Conservation (phyloP, 92 coral and sea anemone species). For the Bergia puertoricense region DNA sequence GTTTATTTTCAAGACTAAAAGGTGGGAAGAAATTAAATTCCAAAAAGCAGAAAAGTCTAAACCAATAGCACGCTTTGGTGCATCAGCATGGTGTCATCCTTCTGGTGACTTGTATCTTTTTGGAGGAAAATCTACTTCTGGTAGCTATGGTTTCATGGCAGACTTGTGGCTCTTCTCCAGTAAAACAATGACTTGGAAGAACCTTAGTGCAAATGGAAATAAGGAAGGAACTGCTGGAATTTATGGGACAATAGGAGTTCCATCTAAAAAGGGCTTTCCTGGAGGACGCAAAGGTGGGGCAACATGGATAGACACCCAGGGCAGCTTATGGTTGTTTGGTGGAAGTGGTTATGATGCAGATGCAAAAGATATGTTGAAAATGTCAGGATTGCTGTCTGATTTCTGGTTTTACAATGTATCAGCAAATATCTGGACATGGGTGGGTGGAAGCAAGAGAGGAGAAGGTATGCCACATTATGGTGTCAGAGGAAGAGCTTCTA, state of each 20-base stretch:
- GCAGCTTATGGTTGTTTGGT: conserved; percentile 84
- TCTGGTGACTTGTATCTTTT: conserved; percentile 74
- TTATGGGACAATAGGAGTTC: conserved; percentile 50
- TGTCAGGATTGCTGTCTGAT: conserved; percentile 73
- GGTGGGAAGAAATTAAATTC: conserved; percentile 56
- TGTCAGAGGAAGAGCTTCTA: conserved; percentile 47
- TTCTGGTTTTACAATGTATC: conserved; percentile 73
- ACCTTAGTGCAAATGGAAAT: conserved; percentile 40
- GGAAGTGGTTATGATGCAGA: conserved; percentile 81
- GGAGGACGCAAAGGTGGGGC: conserved; percentile 77
- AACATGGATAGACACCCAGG: conserved; percentile 65
- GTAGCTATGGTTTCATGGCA: conserved; percentile 43
- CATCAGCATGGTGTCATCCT: conserved; percentile 70
- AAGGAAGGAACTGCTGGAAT: conserved; percentile 52
- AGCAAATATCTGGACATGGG: conserved; percentile 63
- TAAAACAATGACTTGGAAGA: conserved; percentile 49
- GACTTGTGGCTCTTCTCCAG: conserved; percentile 73
- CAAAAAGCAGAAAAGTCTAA: background rate
- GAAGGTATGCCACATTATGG: conserved; percentile 65
- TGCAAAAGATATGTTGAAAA: conserved; percentile 34
- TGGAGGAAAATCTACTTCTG: conserved; percentile 66
- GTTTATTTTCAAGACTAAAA: conserved; percentile 53
- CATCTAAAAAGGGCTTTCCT: conserved; percentile 56
- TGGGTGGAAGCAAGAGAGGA: conserved; percentile 61
- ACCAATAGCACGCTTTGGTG: conserved; percentile 55